Evolutionary conservation across 2,888 invertebrate species (phyloP).

Genomic region (Nomada fucata): DNA sequence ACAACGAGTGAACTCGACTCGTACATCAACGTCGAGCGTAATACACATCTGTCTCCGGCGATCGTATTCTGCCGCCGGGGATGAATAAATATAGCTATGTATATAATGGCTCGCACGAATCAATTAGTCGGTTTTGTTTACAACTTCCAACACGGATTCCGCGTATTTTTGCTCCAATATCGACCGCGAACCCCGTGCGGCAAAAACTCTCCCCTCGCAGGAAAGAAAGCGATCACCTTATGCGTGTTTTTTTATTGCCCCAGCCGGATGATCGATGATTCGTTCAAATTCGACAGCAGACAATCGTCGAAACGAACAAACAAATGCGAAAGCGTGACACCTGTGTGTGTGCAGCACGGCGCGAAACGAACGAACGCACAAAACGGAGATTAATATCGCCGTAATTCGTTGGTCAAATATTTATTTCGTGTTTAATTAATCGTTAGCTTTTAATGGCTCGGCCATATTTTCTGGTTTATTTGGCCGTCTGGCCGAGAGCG

Average conservation of each 20-base stretch:
- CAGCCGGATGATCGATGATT: neutral
- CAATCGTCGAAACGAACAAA: constrained; percentile 31
- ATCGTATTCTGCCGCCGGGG: neutral
- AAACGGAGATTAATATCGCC: constrained; percentile 78
- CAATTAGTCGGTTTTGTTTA: constrained; percentile 23
- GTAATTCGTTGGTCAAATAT: constrained; percentile 81
- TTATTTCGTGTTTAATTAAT: constrained; percentile 82
- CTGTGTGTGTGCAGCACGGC: constrained; percentile 46
- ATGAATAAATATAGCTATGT: constrained; percentile 8
- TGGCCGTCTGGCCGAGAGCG: constrained; percentile 62
- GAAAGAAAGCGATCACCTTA: neutral
- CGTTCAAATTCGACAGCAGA: constrained; percentile 7
- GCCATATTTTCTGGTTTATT: constrained; percentile 77
- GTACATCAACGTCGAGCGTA: constrained; percentile 42
- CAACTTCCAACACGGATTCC: neutral
- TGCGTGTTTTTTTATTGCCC: neutral
- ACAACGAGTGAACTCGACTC: constrained; percentile 20
- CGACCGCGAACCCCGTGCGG: neutral
- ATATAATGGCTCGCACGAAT: constrained; percentile 3
- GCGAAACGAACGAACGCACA: constrained; percentile 40
- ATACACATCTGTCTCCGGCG: constrained; percentile 3
- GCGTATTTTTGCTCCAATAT: neutral
- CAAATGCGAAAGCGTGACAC: constrained; percentile 19
- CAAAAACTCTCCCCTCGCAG: neutral
- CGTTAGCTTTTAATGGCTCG: constrained; percentile 80